Evolutionary conservation across 2,113 vertebrate genomes (phyloP).

Genomic region (Rutilus rutilus): DNA sequence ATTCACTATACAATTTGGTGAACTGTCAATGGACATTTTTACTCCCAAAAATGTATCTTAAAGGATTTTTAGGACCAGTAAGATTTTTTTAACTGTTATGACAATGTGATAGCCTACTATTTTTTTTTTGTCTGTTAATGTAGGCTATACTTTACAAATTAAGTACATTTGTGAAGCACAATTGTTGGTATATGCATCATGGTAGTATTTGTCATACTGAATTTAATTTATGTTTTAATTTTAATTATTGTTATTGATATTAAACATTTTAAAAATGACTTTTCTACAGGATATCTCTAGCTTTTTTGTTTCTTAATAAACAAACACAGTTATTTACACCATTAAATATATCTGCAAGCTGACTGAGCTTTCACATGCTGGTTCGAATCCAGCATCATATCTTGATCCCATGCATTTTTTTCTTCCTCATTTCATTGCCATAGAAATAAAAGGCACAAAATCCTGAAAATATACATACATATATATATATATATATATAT

Average conservation of each 20-base stretch:
- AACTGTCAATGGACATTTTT: not conserved
- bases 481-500: not conserved
- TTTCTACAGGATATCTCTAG: not conserved
- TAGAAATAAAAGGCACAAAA: not conserved
- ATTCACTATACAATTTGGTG: too few relatives aligned
- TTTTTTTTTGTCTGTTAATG: not conserved
- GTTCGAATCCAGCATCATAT: not conserved
- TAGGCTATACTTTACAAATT: too few relatives aligned
- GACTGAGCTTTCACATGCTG: not conserved
- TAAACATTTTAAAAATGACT: not conserved
- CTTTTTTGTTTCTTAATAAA: not conserved
- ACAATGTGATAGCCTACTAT: not conserved
- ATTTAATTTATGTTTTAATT: not conserved
- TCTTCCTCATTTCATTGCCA: not conserved
- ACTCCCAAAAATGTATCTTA: not conserved
- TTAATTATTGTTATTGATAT: not conserved
- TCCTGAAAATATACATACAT: not conserved
- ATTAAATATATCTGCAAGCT: slow-evolving; percentile 11
- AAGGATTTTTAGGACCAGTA: not conserved
- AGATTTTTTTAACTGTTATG: not conserved
- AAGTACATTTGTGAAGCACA: not conserved
- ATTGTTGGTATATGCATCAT: not conserved
- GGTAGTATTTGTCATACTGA: not conserved
- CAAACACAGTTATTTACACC: not conserved
- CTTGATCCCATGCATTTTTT: not conserved